Percentiles rank a stretch among this genome's conserved stretches.
These are phyloP conservation scores for Cettia cetti DNA, from an alignment of 2,113 vertebrate species.

Conservation along the genomic window DNA sequence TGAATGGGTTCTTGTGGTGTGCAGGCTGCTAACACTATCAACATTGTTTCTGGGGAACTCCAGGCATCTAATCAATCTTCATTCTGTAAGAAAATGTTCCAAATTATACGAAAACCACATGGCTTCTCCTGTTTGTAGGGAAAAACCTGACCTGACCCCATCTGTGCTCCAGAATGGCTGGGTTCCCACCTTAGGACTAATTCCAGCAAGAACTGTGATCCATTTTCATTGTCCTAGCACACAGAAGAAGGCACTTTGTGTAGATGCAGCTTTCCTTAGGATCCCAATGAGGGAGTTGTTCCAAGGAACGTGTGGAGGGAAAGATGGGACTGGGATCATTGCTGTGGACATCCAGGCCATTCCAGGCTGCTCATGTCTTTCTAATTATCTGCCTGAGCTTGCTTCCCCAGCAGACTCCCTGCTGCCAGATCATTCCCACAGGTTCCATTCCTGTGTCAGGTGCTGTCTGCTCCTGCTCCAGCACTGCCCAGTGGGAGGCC, in stretches of 20 bases:
- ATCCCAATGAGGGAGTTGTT: background rate
- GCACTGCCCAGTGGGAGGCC: background rate
- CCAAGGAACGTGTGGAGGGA: background rate
- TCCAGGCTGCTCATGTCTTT: background rate
- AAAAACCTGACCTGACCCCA: constrained; percentile 47
- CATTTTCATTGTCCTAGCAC: background rate
- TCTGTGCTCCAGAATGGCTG: constrained; percentile 40
- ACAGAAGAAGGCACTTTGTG: background rate
- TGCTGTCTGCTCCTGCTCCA: background rate
- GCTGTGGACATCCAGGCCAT: background rate
- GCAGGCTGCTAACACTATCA: constrained; percentile 68
- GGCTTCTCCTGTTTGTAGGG: constrained; percentile 59
- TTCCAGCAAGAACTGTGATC: constrained; percentile 11
- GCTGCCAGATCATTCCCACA: background rate
- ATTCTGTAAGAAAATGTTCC: constrained; percentile 56
- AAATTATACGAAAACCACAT: constrained; percentile 64
- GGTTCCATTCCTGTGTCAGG: background rate
- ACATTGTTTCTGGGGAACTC: constrained; percentile 66
- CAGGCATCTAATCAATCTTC: constrained; percentile 70
- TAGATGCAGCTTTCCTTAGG: background rate
- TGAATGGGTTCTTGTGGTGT: constrained; percentile 63
- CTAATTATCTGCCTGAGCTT: background rate
- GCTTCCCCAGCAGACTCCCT: background rate
- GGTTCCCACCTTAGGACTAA: background rate
- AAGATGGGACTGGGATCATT: background rate